Evolutionary conservation across 1,140 invertebrate genomes (phyloP), one percentile per base, ranked within the genome.

Genomic region (Pantala flavescens): DNA sequence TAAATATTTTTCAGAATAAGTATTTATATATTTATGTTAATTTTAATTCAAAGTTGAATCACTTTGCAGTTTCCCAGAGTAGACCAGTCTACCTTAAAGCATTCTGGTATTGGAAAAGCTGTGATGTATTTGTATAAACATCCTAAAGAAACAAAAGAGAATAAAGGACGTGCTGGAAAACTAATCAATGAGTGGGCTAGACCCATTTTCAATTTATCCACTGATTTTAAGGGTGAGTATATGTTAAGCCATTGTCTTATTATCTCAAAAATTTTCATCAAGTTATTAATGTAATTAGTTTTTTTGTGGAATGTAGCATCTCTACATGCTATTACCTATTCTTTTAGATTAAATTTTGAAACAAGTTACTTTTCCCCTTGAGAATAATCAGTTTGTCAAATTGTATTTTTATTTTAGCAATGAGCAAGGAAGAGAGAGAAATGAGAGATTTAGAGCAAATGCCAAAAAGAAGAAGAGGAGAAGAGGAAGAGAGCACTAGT

Each of bases 61-160:
- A 5, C 28, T 36, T 36, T 88, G 43, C 81, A 97, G 93, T 97
- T 98, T 84, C 96, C 95, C 24, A 86, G 88, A 71, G 90, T 97
- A 76, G 94, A 96, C 81, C 93, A 95, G 80, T 90, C 90, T 28
- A 90, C 93, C 71, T 83, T 99, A 71, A 98, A 98, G 83, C 91
- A 93, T 77, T 97, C 96, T 70, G 95, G 97, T 70, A 95, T 98
- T 79, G 94, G 97, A 36, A 97, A 98, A 84, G 98, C 98, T 77
- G 95, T 99, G 0, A 99, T 99, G 98, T 99, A 99, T 85, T 86
- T 99, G 16, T 99, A 96, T 82, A 99, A 99, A 82, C 97, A 99
- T 85, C 97, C 98, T 0, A 95, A 94, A 84, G 98, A 99, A 86
- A 93, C 92, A 0, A 97, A 97, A 83, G 88, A 91, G 73, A 99